Evolutionary conservation across 2,888 invertebrate species (phyloP).

Genomic region (Platypus cylindrus): DNA sequence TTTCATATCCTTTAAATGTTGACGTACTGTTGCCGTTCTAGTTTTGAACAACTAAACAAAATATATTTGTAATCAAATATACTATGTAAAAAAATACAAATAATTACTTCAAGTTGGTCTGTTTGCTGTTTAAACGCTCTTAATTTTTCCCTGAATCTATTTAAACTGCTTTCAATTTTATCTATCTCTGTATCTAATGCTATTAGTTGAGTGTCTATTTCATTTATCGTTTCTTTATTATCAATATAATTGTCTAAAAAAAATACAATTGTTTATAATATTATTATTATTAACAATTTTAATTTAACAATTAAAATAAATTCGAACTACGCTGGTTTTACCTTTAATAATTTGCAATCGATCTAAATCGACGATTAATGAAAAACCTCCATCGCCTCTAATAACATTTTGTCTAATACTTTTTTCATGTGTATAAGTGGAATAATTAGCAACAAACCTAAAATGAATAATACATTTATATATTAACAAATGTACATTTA

Average conservation of each 20-base stretch:
- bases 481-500: too few species aligned
- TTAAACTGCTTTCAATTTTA: constrained; percentile 20
- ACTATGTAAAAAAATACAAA: neutral
- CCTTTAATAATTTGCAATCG: constrained; percentile 33
- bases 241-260: constrained; percentile 23
- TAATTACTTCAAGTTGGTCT: constrained; percentile 16
- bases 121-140: constrained; percentile 19
- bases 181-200: constrained; percentile 27
- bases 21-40: constrained; percentile 18
- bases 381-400: constrained; percentile 40
- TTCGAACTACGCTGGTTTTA: too few species aligned
- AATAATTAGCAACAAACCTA: constrained; percentile 37
- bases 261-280: too few species aligned
- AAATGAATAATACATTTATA: constrained; percentile 19
- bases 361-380: constrained; percentile 44
- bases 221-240: constrained; percentile 16
- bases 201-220: constrained; percentile 24
- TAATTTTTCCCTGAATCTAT: constrained; percentile 17
- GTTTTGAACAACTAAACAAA: constrained; percentile 16
- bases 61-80: too few species aligned
- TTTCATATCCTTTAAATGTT: constrained; percentile 19
- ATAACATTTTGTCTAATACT: constrained; percentile 47
- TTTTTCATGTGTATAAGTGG: constrained; percentile 50
- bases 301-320: too few species aligned
- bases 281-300: too few species aligned